A percentile compares a stretch with the other conserved stretches of the same genome.
Conservation (phyloP, 2,113 vertebrate species). For the Neogobius melanostomus region DNA sequence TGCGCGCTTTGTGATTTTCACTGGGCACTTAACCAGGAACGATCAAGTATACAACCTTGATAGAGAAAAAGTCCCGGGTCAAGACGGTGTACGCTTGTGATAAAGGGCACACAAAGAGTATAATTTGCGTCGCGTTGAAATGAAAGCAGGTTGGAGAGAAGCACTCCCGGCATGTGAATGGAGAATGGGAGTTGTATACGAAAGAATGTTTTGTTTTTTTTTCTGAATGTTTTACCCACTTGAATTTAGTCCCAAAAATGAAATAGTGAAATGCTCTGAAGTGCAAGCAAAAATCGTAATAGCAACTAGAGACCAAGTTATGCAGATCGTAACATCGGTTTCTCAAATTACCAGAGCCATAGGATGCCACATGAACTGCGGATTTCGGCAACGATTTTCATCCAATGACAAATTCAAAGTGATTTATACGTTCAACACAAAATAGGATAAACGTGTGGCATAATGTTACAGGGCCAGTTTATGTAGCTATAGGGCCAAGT, state of each 20-base stretch:
- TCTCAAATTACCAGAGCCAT: too few species aligned
- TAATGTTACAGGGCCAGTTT: not conserved
- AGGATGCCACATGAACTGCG: too few species aligned
- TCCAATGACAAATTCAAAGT: not conserved
- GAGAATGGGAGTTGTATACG: not conserved
- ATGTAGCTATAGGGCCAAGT: not conserved
- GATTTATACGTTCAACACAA: not conserved
- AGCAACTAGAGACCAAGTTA: too few species aligned
- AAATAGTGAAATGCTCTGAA: too few species aligned
- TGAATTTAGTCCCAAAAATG: too few species aligned
- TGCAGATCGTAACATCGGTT: too few species aligned
- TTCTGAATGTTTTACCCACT: not conserved
- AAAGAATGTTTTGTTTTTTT: not conserved
- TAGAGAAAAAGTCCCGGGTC: constrained; percentile 64
- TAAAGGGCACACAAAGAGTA: constrained; percentile 36
- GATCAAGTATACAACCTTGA: constrained; percentile 85
- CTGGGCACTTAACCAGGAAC: constrained; percentile 87
- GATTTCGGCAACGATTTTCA: not conserved
- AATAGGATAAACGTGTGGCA: not conserved
- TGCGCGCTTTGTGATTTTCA: constrained; percentile 74
- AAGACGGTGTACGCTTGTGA: constrained; percentile 47
- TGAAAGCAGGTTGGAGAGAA: constrained; percentile 54
- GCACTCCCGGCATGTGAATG: constrained; percentile 35
- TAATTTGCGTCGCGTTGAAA: constrained; percentile 52
- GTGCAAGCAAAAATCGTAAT: too few species aligned